Evolutionary conservation across 1,140 invertebrate species (phyloP), one percentile per base, ranked within the genome.

Genomic region (Medauroidea extradentata): DNA sequence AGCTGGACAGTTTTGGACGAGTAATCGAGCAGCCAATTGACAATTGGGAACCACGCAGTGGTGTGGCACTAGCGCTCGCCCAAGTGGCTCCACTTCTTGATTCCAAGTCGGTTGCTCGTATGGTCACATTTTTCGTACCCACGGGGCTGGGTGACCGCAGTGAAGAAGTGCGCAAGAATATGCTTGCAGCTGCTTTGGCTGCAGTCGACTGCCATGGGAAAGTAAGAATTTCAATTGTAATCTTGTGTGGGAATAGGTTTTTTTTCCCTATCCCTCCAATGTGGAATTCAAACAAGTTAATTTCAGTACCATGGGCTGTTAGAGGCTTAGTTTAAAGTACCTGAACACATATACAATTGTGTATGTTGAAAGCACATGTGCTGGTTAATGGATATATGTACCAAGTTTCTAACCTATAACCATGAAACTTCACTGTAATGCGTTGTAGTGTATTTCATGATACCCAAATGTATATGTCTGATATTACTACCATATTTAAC

Each of bases 131-230:
- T 77, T 94, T 96, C 74, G 93, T 99, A 9, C 83, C 87, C 1
- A 84, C 85, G 48, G 93, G 91, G 1, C 79, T 99, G 3, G 87
- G 87, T 3, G 96, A 99, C 78, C 80, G 94, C 18, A 84, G 88
- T 71, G 81, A 86, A 61, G 78, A 82, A 16, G 96, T 99, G 3
- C 80, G 93, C 19, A 85, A 84, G 23, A 85, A 93, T 71, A 98
- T 99, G 95, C 78, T 98, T 46, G 87, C 88, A 59, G 94, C 96
- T 27, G 94, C 94, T n/a, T 82, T 98, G 59, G 87, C 87, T 52
- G 83, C 92, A 52, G 90, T 99, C 1, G 90, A 97, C 73, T 77
- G 89, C 46, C 94, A 98, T 78, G 96, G 96, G 29, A 96, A 95
- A 78, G 83, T 87, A 61, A 76, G 75, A 18, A 13, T 1, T 9